Evolutionary conservation across 1,140 invertebrate species (phyloP).

Genomic region (Pseudachorutes palmiensis): DNA sequence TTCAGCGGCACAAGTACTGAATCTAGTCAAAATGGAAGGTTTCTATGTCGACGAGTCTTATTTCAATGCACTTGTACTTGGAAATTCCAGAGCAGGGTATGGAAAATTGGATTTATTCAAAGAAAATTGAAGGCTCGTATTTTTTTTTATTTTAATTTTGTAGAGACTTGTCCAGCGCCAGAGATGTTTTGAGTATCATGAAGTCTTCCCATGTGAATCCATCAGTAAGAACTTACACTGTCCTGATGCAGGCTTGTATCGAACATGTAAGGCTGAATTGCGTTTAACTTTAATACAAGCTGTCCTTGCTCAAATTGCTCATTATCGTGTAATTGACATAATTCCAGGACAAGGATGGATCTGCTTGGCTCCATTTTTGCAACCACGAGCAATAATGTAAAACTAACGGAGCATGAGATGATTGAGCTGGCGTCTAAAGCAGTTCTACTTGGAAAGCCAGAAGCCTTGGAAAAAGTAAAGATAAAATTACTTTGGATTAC

Average conservation of each 20-base stretch:
- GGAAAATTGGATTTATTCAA: not conserved
- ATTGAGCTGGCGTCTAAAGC: not conserved
- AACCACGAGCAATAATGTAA: not conserved
- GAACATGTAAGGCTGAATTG: slow-evolving; percentile 13
- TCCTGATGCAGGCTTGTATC: slow-evolving; percentile 20
- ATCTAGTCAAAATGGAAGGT: slow-evolving; percentile 14
- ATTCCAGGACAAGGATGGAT: too few relatives aligned
- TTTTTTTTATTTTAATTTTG: not conserved
- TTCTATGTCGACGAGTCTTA: slow-evolving; percentile 20
- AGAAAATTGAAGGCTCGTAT: not conserved
- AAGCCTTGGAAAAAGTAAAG: slow-evolving; percentile 10
- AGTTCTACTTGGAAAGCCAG: slow-evolving; percentile 8
- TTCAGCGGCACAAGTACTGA: slow-evolving; percentile 13
- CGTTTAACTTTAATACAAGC: not conserved
- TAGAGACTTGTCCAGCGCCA: slow-evolving; percentile 23
- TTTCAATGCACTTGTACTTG: slow-evolving; percentile 27
- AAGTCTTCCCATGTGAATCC: slow-evolving; percentile 16
- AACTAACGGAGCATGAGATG: not conserved
- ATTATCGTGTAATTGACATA: too few relatives aligned
- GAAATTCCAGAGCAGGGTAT: slow-evolving; percentile 24
- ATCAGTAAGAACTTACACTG: slow-evolving; percentile 8
- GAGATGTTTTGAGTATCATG: slow-evolving; percentile 23
- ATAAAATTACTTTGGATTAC: not conserved
- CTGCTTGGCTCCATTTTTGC: not conserved
- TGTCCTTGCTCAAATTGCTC: too few relatives aligned